Evolutionary conservation across 2,888 invertebrate genomes (phyloP), one percentile per base, ranked within the genome.

Genomic region (Dynastes maya): DNA sequence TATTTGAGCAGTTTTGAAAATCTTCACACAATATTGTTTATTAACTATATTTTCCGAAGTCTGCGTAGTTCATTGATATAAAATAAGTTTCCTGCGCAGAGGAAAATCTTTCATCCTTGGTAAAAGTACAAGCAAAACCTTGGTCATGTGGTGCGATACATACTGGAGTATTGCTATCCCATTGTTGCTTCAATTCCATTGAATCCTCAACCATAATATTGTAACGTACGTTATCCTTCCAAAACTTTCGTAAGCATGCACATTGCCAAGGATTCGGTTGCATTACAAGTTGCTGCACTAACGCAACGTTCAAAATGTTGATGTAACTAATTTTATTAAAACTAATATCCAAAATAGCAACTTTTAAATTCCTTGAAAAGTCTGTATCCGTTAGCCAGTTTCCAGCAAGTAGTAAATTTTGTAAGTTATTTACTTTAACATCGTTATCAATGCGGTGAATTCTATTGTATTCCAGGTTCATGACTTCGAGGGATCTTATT

Each of bases 191-290:
- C 37, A 61, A 51, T 45, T 72, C 72, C 13, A 13, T 13, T 6
- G 65, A 67, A 8, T 67, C 65, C 45, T 6, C 22, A 6, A 67
- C 9, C 8, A 40, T 16, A 45, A 67, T 40, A 40, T 45, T 55
- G 16, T 8, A 8, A 1, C 9, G 13, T 22, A 16, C 32, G 4
- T 55, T 58, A 4, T 13, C 55, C 9, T 61, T 49, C 64, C 51
- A 70, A 53, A 78, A 78, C n/a, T 58, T n/a, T 6, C 53, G 37
- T 29, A 78, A 63, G 37, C 77, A 78, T 13, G 58, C 77, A 51
- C 77, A 78, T 16, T 63, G 51, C 32, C 61, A 78, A 27, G 77
- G 77, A 71, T 78, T 78, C 6, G 77, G 77, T 51, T 71, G 51
- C 27, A 71, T 71, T 13, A 37, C 58, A 29, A 78, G 58, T 51